Conservation (phyloP, 2,113 vertebrate genomes). For the Nothobranchius furzeri region DNA sequence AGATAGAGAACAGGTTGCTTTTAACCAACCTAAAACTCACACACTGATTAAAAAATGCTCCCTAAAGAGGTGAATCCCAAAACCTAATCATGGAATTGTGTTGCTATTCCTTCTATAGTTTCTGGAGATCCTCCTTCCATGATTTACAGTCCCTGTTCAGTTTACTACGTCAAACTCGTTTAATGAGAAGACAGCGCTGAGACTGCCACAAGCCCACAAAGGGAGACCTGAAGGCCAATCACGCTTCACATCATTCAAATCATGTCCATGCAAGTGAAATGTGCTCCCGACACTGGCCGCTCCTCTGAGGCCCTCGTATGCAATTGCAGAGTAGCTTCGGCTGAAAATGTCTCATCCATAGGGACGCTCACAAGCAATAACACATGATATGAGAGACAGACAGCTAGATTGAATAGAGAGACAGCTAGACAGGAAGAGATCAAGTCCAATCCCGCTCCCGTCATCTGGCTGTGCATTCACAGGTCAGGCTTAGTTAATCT, state of each 20-base stretch:
- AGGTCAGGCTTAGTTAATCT: slow-evolving; percentile 82
- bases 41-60: slow-evolving; percentile 37
- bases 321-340: slow-evolving; percentile 63
- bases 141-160: slow-evolving; percentile 26
- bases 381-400: slow-evolving; percentile 70
- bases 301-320: slow-evolving; percentile 68
- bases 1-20: slow-evolving; percentile 16
- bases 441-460: slow-evolving; percentile 77
- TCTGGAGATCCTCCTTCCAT: not conserved
- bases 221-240: slow-evolving; percentile 58
- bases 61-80: not conserved
- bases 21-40: slow-evolving; percentile 38
- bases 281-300: slow-evolving; percentile 67
- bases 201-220: slow-evolving; percentile 46
- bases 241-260: slow-evolving; percentile 69
- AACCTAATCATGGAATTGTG: not conserved
- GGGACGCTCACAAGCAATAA: slow-evolving; percentile 79
- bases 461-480: slow-evolving; percentile 74
- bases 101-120: not conserved
- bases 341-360: slow-evolving; percentile 73
- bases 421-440: slow-evolving; percentile 81
- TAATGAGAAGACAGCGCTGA: slow-evolving; percentile 58
- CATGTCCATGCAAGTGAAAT: slow-evolving; percentile 66
- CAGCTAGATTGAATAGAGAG: slow-evolving; percentile 82
- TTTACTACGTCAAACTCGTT: slow-evolving; percentile 42